phyloP scores from a whole-genome alignment of 2,797 vertebrate species.

The Acrossocheilus fasciatus region DNA sequence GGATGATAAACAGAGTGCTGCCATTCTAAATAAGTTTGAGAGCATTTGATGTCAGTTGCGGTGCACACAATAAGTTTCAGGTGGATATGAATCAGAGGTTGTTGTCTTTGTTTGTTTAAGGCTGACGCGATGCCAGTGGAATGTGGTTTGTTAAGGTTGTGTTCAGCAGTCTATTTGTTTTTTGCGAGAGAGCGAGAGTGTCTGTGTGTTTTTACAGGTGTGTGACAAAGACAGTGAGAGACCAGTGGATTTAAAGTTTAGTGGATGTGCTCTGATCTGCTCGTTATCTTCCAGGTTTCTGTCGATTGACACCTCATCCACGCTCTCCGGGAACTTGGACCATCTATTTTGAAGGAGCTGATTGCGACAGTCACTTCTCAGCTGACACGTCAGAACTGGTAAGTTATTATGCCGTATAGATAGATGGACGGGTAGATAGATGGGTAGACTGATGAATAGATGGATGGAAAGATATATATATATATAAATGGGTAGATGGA shows the following conservation, averaged over 20 bases:
- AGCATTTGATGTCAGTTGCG: background rate
- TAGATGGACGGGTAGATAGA: background rate
- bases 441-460: background rate
- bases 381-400: slow-evolving; percentile 89
- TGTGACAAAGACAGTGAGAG: background rate
- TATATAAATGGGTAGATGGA: background rate
- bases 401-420: slow-evolving; percentile 61
- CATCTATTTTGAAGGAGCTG: slow-evolving; percentile 94
- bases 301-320: slow-evolving; percentile 87
- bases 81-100: background rate
- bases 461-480: background rate
- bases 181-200: background rate
- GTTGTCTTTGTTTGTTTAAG: slow-evolving; percentile 43
- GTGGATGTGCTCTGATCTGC: slow-evolving; percentile 21
- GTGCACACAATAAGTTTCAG: slow-evolving; percentile 6
- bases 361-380: slow-evolving; percentile 90
- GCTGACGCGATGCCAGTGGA: slow-evolving; percentile 53
- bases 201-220: background rate
- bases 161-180: slow-evolving; percentile 44
- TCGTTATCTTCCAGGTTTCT: slow-evolving; percentile 82
- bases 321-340: slow-evolving; percentile 96
- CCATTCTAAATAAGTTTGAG: background rate
- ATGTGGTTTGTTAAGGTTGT: slow-evolving; percentile 51
- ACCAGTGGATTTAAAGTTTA: background rate
- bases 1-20: background rate